A percentile compares a stretch with the other conserved stretches of the same genome.
These are phyloP conservation scores for Pterois miles DNA, from an alignment of 2,797 vertebrate genomes.

Conservation along the genomic window DNA sequence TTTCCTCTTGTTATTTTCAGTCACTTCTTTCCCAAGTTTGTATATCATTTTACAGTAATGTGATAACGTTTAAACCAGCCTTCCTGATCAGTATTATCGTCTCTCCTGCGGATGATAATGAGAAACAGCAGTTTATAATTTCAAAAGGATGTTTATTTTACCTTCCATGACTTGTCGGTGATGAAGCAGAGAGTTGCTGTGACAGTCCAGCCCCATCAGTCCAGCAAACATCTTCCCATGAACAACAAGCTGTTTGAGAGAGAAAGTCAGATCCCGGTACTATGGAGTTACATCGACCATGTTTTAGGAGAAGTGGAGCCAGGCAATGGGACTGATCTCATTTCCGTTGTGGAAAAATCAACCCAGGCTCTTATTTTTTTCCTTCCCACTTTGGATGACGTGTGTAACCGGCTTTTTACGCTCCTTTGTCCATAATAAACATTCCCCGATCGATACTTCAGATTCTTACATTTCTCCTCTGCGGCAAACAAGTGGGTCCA, in stretches of 20 bases:
- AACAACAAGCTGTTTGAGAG: not conserved
- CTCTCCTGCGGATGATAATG: not conserved
- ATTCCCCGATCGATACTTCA: not conserved
- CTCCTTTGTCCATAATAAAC: not conserved
- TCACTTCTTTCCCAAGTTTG: not conserved
- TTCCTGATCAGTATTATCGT: fast-evolving
- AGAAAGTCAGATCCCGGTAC: slow-evolving; percentile 27
- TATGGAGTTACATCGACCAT: slow-evolving; percentile 51
- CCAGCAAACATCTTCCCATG: slow-evolving; percentile 79
- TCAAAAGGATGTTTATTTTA: slow-evolving; percentile 30
- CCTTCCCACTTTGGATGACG: not conserved
- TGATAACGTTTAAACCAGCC: not conserved
- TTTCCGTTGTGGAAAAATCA: slow-evolving; percentile 76
- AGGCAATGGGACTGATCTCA: slow-evolving; percentile 64
- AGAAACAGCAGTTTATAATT: not conserved
- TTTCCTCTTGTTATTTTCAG: not conserved
- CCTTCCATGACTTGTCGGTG: slow-evolving; percentile 64
- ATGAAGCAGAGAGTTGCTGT: slow-evolving; percentile 57
- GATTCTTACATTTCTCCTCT: slow-evolving; percentile 3
- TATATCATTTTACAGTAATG: not conserved
- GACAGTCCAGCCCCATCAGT: slow-evolving; percentile 76
- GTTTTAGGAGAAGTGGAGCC: slow-evolving; percentile 57
- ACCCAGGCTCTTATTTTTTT: slow-evolving; percentile 19
- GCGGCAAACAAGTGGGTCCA: slow-evolving; percentile 34
- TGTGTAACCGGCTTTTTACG: slow-evolving; percentile 22